phyloP scores from a whole-genome alignment of 2,797 vertebrate species.

The Danio aesculapii region DNA sequence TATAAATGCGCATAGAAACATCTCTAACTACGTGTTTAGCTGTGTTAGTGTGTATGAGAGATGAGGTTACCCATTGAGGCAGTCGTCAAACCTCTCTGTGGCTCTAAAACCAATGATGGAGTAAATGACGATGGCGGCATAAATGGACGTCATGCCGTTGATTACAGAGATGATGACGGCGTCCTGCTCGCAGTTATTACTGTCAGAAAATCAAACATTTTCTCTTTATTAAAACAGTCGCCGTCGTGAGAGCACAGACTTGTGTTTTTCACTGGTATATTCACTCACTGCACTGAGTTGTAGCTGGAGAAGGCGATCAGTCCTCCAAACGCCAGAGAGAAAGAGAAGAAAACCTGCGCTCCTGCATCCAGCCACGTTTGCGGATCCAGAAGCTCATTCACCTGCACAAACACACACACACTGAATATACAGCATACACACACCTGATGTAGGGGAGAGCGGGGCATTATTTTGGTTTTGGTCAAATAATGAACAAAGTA shows the following conservation, averaged over 20 bases:
- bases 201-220: conserved; percentile 62
- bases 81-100: conserved; percentile 86
- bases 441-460: no score
- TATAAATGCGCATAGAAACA: no score
- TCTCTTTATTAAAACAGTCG: not conserved
- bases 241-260: no score
- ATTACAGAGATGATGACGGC: conserved; percentile 89
- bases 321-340: conserved; percentile 93
- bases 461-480: no score
- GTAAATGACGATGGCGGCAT: conserved; percentile 91
- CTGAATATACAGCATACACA: no score
- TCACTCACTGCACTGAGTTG: conserved; percentile 92
- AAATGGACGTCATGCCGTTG: conserved; percentile 92
- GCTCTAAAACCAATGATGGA: conserved; percentile 96
- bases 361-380: conserved; percentile 93
- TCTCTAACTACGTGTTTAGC: no score
- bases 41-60: no score
- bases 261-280: no score
- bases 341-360: conserved; percentile 94
- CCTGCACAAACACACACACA: conserved; percentile 67
- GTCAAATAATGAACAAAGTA: no score
- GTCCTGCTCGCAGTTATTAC: conserved; percentile 95
- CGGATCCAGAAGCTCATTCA: conserved; percentile 87
- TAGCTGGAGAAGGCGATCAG: conserved; percentile 99
- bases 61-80: conserved; percentile 78